These are phyloP conservation scores for Trissonchulus latispiculum DNA, from an alignment of 2,888 invertebrate species.

Conservation along the genomic window DNA sequence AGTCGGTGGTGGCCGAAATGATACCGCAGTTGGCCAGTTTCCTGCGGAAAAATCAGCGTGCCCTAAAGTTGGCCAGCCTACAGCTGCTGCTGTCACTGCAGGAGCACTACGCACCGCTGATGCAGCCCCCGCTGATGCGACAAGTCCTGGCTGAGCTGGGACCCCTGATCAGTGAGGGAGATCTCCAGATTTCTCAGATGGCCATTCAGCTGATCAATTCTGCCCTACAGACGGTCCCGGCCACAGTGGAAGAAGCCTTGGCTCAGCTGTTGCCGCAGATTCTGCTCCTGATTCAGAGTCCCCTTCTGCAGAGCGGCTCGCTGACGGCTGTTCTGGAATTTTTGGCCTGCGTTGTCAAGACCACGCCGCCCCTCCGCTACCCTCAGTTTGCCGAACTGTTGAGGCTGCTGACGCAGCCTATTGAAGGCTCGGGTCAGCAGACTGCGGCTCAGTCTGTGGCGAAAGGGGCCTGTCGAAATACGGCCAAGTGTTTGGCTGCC, in stretches of 20 bases:
- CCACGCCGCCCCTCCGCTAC: constrained; percentile 51
- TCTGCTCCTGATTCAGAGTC: constrained; percentile 73
- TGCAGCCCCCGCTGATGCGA: constrained; percentile 1
- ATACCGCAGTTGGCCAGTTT: constrained; percentile 86
- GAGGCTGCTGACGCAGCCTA: constrained; percentile 63
- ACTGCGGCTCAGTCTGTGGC: constrained; percentile 24
- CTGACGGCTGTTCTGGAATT: constrained; percentile 79
- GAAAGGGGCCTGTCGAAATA: constrained; percentile 71
- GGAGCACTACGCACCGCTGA: neutral
- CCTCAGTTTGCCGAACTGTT: constrained; percentile 71
- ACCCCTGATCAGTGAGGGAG: constrained; percentile 78
- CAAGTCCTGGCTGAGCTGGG: constrained; percentile 66
- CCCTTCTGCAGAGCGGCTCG: constrained; percentile 83
- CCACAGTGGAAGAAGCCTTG: constrained; percentile 12
- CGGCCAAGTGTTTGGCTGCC: constrained; percentile 91
- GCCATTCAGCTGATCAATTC: constrained; percentile 31
- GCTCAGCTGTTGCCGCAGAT: constrained; percentile 53
- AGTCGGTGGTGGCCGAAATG: constrained; percentile 60
- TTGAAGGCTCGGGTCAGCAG: constrained; percentile 52
- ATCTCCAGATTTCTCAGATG: constrained; percentile 85
- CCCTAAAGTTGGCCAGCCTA: constrained; percentile 56
- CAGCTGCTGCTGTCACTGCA: constrained; percentile 4
- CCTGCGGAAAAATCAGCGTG: constrained; percentile 87
- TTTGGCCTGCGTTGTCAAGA: constrained; percentile 81
- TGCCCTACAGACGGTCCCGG: constrained; percentile 20